Base-by-base conservation (phyloP, 2,888 invertebrate genomes). In the Torymus tubicola region DNA sequence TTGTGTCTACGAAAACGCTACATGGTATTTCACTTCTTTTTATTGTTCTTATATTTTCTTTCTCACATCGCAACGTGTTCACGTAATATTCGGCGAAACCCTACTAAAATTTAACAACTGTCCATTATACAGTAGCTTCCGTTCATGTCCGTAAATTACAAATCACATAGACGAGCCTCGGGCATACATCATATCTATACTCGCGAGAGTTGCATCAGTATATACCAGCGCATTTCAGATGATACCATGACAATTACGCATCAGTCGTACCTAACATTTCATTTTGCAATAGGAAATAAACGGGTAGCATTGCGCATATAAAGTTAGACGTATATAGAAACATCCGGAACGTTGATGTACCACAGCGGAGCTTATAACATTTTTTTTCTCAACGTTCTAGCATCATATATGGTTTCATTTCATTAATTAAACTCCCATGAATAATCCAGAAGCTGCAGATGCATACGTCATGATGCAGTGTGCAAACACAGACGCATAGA, bases 391-490 rank as follows among this genome's bases (percentile, higher is more conserved):
- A 1, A 42, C 10, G n/a, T 42, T 31, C 10, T 8, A 14, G 31
- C 31, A 3, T 5, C 4, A 5, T 31, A 31, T 31, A 31, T n/a
- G 31, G 63, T n/a, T 64, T 64, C n/a, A 64, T 64, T 64, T 64
- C 42, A n/a, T 64, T 42, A 42, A 64, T 64, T 42, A n/a, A 64
- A 64, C n/a, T 10, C 63, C 14, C 1, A n/a, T n/a, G 63, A 64
- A 42, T 31, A 64, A 42, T 64, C 42, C n/a, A 61, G 21, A 61
- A 21, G 31, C 31, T 31, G 31, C 31, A 5, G 4, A 3, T 31
- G 31, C 31, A 31, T 31, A 31, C 31, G 31, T 31, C 31, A 31
- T 5, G 5, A 31, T 4, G 3, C 31, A 5, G 5, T 31, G 4
- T 31, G 4, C 31, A 31, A 0, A 31, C 3, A 31, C 31, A 31